Evolutionary conservation across 1,140 invertebrate genomes (phyloP), one percentile per base, ranked within the genome.

Genomic region (Venustaconcha ellipsiformis): DNA sequence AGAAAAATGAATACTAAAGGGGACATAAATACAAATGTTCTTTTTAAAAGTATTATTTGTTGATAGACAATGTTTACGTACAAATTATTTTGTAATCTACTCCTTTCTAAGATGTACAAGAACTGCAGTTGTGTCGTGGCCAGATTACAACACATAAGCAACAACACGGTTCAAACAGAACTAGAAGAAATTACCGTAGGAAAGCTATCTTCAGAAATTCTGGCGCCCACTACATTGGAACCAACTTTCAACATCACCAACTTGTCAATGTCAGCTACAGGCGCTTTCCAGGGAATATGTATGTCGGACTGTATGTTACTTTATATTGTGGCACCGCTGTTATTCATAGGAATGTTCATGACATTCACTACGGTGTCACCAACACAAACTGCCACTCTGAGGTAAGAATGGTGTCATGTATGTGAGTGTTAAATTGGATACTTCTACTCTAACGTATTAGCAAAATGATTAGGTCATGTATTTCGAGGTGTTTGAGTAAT

Each of bases 311-410:
- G 81, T 55, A 72, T 77, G 58, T 48, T 82, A 26, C 59, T 82
- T 37, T 82, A 80, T 55, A 76, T 80, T 13, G 77, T 80, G 17
- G 81, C 79, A 23, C 81, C 81, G 1, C 26, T 82, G 5, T 20
- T 82, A n/a, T 82, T 82, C 64, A 55, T 82, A 13, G 81, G 81
- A 18, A 82, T 82, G 81, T 67, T 82, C 37, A 30, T 80, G n/a
- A 80, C 79, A 13, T 82, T 82, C 59, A 80, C 74, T 30, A 80
- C 77, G 11, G 79, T 80, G 1, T 82, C 81, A 11, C 81, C 81
- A 1, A 75, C 76, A 62, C 81, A 82, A 62, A 82, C 81, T 2
- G 81, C 81, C 6, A 82, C 81, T 1, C 20, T 82, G 18, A 78
- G 81, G 81, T 82, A 73, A 66, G 55, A 65, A 48, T 0, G 13